Evolutionary conservation across 2,113 vertebrate genomes (phyloP), one percentile per base, ranked within the genome.

Genomic region (Cinclus cinclus): DNA sequence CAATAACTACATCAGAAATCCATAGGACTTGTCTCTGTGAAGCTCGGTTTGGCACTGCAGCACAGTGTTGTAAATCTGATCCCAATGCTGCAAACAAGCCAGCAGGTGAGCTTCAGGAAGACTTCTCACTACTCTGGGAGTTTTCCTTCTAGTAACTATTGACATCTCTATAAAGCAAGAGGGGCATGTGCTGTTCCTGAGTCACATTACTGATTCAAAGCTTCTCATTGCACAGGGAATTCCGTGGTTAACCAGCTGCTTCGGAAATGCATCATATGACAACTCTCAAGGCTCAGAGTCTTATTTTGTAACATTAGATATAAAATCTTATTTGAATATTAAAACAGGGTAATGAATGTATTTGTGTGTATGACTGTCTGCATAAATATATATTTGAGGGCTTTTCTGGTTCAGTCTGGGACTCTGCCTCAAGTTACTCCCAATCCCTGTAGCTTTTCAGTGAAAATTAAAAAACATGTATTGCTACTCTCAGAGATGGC

Each of bases 21-120:
- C 55, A n/a, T 9, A 68, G 31, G 6, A 5, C 0, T 0, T 65
- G 13, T 28, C 42, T 70, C 1, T 9, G 12, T 2, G 4, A 44
- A 16, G 4, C 16, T 41, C 1, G 1, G 44, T 63, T 84, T 64
- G 68, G 7, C 22, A 56, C 11, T 76, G 64, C 56, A 89, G 6
- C 7, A 11, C 5, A 50, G 9, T 20, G 44, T 8, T 68, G 35
- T 27, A 91, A 92, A 84, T 42, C 50, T 27, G 12, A 30, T 63
- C 17, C 35, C 71, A 49, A 22, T 0, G 0, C 7, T 6, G 3
- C 20, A 71, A 87, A 15, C 11, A 65, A 39, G 23, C 21, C 27
- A 59, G 30, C 24, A 67, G 3, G 2, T 2, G 2, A 83, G 35
- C 37, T 41, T 67, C 18, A 18, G 17, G 16, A 81, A 35, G n/a